Evolutionary conservation across 2,797 vertebrate species (phyloP).

Genomic region (Microchirus variegatus): DNA sequence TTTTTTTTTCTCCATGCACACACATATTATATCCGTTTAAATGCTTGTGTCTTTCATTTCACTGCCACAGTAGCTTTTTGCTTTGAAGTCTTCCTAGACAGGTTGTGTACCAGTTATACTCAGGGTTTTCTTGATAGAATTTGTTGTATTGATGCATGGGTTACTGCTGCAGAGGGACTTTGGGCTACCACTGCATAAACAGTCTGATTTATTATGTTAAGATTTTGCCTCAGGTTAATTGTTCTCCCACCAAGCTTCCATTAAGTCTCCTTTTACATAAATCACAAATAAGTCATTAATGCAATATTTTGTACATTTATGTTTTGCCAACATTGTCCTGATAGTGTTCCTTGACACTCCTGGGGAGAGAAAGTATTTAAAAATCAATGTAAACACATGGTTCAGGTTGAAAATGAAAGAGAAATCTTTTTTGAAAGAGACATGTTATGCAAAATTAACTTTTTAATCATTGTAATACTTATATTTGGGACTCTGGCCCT

Average conservation of each 20-base stretch:
- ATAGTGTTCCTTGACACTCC: too few relatives aligned
- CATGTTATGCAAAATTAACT: too few relatives aligned
- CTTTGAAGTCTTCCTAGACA: conserved; percentile 8
- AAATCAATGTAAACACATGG: too few relatives aligned
- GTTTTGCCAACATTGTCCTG: too few relatives aligned
- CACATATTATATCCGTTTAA: too few relatives aligned
- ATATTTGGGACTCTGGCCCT: too few relatives aligned
- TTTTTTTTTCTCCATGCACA: conserved; percentile 1
- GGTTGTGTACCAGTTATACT: background rate
- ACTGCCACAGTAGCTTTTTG: conserved; percentile 3
- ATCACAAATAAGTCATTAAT: conserved; percentile 10
- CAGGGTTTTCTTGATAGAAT: conserved; percentile 21
- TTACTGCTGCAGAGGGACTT: conserved; percentile 30
- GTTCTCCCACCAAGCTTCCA: conserved; percentile 26
- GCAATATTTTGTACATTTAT: too few relatives aligned
- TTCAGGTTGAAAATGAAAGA: background rate
- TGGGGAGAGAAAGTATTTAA: too few relatives aligned
- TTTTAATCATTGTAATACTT: too few relatives aligned
- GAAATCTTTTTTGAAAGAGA: background rate
- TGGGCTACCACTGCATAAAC: conserved; percentile 29
- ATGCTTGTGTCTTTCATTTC: background rate
- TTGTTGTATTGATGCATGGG: conserved; percentile 45
- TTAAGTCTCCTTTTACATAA: conserved; percentile 33
- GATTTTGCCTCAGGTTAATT: conserved; percentile 43
- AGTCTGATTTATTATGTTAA: conserved; percentile 53